phyloP scores from a whole-genome alignment of 2,888 invertebrate species.

The Harpagoxenus sublaevis region DNA sequence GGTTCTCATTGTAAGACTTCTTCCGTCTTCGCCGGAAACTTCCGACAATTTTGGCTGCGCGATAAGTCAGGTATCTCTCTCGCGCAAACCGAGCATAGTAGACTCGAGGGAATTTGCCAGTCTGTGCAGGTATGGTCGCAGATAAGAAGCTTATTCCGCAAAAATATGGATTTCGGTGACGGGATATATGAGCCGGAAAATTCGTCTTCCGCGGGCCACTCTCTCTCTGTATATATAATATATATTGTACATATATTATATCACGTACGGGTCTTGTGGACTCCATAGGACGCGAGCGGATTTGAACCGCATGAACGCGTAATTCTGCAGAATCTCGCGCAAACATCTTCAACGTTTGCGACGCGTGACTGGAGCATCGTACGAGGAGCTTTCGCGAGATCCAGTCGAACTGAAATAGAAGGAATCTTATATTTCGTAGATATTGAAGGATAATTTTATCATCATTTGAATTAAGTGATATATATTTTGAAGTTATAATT shows the following conservation, averaged over 20 bases:
- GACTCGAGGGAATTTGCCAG: constrained; percentile 18
- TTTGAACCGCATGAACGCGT: background rate
- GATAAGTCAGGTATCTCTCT: constrained; percentile 16
- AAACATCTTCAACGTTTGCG: background rate
- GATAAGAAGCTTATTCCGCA: constrained; percentile 32
- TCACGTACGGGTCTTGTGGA: background rate
- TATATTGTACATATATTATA: background rate
- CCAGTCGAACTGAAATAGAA: background rate
- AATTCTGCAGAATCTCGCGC: constrained; percentile 6
- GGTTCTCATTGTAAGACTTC: background rate
- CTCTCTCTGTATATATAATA: background rate
- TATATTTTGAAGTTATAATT: background rate
- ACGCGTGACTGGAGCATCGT: background rate
- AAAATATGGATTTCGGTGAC: constrained; percentile 31
- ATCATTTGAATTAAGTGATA: too few relatives aligned
- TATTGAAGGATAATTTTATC: background rate
- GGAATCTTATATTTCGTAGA: background rate
- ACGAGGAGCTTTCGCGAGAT: background rate
- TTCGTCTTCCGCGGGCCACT: constrained; percentile 6
- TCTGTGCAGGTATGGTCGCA: background rate
- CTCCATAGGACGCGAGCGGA: background rate
- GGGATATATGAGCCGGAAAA: constrained; percentile 26
- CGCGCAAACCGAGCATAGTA: background rate
- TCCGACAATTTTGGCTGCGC: constrained; percentile 5
- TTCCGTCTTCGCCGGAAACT: background rate